These are phyloP conservation scores for Enteromius viviparus DNA, from an alignment of 2,797 vertebrate species.

Conservation along the genomic window DNA sequence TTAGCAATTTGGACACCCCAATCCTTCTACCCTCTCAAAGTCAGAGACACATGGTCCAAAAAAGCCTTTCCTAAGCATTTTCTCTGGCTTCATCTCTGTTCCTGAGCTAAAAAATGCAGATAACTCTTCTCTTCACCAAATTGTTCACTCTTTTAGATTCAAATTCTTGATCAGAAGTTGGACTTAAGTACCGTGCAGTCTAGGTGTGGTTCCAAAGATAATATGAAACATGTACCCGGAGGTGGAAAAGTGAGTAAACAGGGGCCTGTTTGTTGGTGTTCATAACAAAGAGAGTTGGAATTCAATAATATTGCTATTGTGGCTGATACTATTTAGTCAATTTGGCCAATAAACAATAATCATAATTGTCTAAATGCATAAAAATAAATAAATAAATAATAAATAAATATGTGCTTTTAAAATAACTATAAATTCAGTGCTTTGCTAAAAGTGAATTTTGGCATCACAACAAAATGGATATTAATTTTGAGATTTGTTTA, in stretches of 20 bases:
- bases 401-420: neutral
- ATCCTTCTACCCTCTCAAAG: neutral
- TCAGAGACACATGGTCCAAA: neutral
- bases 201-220: slow-evolving; percentile 96
- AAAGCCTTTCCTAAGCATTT: neutral
- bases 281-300: neutral
- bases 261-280: slow-evolving; percentile 2
- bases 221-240: slow-evolving; percentile 91
- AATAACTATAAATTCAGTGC: neutral
- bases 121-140: slow-evolving; percentile 59
- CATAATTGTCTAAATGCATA: neutral
- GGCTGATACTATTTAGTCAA: neutral
- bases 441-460: neutral
- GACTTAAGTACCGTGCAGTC: slow-evolving; percentile 77
- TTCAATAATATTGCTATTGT: neutral
- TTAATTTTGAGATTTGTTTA: neutral
- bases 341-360: neutral
- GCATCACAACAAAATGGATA: neutral
- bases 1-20: neutral
- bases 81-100: slow-evolving; percentile 21
- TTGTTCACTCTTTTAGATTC: slow-evolving; percentile 74
- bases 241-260: slow-evolving; percentile 78
- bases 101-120: slow-evolving; percentile 62
- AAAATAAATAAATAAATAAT: neutral
- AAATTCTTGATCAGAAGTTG: slow-evolving; percentile 81